These are phyloP conservation scores for Alloplasta piceator DNA, from an alignment of 2,888 invertebrate genomes.

Conservation along the genomic window DNA sequence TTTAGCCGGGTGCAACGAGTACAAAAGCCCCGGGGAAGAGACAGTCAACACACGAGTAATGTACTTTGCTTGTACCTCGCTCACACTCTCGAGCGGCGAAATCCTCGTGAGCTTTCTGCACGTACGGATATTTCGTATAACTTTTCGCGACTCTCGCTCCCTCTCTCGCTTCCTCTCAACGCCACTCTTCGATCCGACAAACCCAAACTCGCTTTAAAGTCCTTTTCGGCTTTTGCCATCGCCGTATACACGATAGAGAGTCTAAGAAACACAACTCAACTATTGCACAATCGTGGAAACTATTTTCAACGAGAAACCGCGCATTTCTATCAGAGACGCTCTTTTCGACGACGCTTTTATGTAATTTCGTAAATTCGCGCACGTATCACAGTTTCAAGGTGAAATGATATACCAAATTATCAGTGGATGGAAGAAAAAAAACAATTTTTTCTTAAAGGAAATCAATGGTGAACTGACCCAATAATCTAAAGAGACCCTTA, in stretches of 20 bases:
- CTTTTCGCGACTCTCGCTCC: conserved; percentile 14
- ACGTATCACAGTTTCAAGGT: too few species aligned
- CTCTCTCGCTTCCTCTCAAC: conserved; percentile 4
- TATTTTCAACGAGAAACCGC: conserved; percentile 25
- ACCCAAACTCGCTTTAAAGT: conserved; percentile 33
- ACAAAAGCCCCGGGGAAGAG: conserved; percentile 17
- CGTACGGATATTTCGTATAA: conserved; percentile 33
- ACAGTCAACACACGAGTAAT: conserved; percentile 66
- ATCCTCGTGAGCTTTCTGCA: conserved; percentile 46
- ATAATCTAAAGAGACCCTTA: too few species aligned
- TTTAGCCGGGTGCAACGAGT: conserved; percentile 32
- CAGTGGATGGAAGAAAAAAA: too few species aligned
- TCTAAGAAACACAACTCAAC: conserved; percentile 29
- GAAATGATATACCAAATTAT: too few species aligned
- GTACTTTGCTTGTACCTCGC: conserved; percentile 72
- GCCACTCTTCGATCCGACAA: conserved; percentile 53
- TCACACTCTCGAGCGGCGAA: conserved; percentile 29
- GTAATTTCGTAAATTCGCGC: conserved; percentile 29
- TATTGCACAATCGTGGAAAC: conserved; percentile 49
- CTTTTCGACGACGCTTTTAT: conserved; percentile 25
- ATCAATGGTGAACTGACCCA: too few species aligned
- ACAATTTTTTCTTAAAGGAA: too few species aligned
- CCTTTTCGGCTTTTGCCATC: conserved; percentile 37
- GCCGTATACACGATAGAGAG: conserved; percentile 10
- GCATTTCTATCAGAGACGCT: not conserved